These are phyloP conservation scores for Buathra laborator DNA, from an alignment of 2,888 invertebrate species.

Conservation along the genomic window DNA sequence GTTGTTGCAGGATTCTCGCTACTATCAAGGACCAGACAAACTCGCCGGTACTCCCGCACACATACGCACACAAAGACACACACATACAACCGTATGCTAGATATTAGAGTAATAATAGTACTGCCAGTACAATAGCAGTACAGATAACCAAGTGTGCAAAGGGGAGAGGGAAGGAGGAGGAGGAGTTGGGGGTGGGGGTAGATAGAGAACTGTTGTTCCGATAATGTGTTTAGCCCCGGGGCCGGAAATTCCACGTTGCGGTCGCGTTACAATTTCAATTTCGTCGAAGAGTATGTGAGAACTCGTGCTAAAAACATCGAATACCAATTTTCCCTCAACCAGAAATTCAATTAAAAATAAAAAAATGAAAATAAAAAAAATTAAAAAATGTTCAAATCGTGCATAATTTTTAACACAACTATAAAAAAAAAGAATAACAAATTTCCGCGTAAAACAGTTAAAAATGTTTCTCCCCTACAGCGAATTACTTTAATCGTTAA, in stretches of 20 bases:
- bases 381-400: too few relatives aligned
- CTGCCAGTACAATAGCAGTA: conserved; percentile 5
- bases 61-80: not conserved
- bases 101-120: conserved; percentile 26
- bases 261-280: conserved; percentile 14
- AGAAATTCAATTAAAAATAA: not conserved
- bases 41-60: conserved; percentile 9
- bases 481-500: too few relatives aligned
- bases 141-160: conserved; percentile 23
- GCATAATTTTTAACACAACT: not conserved
- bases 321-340: not conserved
- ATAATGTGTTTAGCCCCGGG: conserved; percentile 23
- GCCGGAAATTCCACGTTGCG: conserved; percentile 12
- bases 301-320: not conserved
- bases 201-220: conserved; percentile 14
- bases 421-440: not conserved
- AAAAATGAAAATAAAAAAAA: not conserved
- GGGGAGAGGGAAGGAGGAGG: not conserved
- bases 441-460: not conserved
- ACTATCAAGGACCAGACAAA: conserved; percentile 35
- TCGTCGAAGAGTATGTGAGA: not conserved
- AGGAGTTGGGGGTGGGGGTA: too few relatives aligned
- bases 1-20: conserved; percentile 44
- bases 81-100: not conserved
- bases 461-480: too few relatives aligned